Evolutionary conservation across 2,797 vertebrate species (phyloP), one percentile per base, ranked within the genome.

Genomic region (Staurois parvus): DNA sequence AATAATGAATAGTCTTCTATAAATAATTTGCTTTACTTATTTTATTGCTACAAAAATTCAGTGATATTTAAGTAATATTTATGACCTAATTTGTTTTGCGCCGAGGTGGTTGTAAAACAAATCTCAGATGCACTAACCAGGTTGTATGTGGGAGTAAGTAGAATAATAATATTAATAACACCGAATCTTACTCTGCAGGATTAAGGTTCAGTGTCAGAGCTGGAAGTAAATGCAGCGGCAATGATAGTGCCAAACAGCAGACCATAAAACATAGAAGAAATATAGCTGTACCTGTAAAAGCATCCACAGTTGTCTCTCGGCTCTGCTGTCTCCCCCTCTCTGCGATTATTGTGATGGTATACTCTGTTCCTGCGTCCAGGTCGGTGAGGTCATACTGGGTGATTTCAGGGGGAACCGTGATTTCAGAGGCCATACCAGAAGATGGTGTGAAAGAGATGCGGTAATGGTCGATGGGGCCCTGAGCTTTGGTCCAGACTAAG

Each of bases 281-380:
- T 26, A 64, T 12, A 64, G n/a, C 21, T 26, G n/a, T 96, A 99
- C 98, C 98, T 95, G 98, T 99, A 92, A 97, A 99, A 26, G 97
- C 98, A 10, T 99, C 97, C 74, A 99, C 98, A 0, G 97, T 98
- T 30, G 95, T 95, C 28, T 96, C 96, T 1, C 94, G 89, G 88
- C 98, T 99, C 89, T 99, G 97, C 89, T 99, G 98, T 34, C 98
- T 92, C 64, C 98, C 98, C 79, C 98, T 94, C 85, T 97, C 96
- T 0, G 98, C 97, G 0, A 96, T 95, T 77, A 99, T 95, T 0
- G 97, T 97, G 87, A 99, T 96, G 48, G 96, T 98, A 91, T 99
- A 99, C 89, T 99, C 98, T 0, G 97, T 98, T n/a, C 96, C 97
- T 0, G 98, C 97, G 87, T 99, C 97, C 64, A 99, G 94, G 79